Conservation (phyloP, 2,113 vertebrate genomes). For the Eulemur macaco region DNA sequence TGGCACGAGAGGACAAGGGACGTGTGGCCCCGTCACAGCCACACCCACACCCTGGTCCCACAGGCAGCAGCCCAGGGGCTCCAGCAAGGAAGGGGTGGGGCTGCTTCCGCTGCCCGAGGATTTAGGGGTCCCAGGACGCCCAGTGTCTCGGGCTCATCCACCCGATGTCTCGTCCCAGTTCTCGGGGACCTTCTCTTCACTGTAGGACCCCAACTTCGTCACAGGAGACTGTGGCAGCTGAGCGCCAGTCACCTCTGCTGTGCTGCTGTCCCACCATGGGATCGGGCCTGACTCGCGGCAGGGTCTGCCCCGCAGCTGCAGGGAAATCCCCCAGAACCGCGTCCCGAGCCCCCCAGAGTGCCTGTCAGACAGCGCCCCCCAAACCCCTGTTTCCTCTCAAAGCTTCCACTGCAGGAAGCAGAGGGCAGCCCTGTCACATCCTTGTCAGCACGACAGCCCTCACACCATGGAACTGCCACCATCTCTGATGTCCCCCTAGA, state of each 20-base stretch:
- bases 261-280: too few species aligned
- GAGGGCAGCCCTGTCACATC: neutral
- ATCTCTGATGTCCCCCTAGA: neutral
- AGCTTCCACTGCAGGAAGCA: neutral
- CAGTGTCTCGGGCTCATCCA: too few species aligned
- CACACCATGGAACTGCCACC: rapidly evolving
- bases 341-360: neutral
- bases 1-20: too few species aligned
- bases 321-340: neutral
- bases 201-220: too few species aligned
- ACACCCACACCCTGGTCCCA: neutral
- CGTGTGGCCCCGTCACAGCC: neutral
- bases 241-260: too few species aligned
- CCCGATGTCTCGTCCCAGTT: too few species aligned
- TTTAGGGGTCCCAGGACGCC: too few species aligned
- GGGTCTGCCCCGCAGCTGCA: neutral
- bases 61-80: neutral
- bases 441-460: rapidly evolving
- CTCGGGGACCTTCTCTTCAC: too few species aligned
- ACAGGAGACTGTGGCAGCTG: too few species aligned
- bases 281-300: neutral
- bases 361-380: rapidly evolving
- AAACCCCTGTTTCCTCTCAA: neutral
- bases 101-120: rapidly evolving
- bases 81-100: too few species aligned